phyloP scores from a whole-genome alignment of 2,797 vertebrate genomes.

The Sebastolobus altivelis region DNA sequence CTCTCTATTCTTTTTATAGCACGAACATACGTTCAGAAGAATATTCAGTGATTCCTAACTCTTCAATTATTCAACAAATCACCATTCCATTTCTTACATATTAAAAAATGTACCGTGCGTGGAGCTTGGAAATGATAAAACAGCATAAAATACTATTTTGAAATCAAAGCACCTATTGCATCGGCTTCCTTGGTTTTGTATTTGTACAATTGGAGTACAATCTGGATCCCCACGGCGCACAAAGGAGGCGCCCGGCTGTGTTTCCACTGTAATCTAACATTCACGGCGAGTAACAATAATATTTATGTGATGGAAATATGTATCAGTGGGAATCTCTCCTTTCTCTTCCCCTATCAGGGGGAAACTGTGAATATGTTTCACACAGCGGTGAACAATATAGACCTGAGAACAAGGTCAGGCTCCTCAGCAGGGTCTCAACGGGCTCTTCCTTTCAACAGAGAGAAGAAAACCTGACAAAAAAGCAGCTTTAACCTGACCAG shows the following conservation, averaged over 20 bases:
- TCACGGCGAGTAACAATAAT: constrained; percentile 66
- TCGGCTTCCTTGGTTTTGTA: constrained; percentile 78
- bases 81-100: constrained; percentile 82
- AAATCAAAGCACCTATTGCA: constrained; percentile 86
- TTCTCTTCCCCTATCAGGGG: constrained; percentile 44
- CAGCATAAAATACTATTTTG: constrained; percentile 84
- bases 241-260: constrained; percentile 57
- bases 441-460: constrained; percentile 48
- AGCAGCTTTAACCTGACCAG: constrained; percentile 33
- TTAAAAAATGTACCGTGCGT: constrained; percentile 79
- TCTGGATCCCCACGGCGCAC: constrained; percentile 66
- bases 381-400: constrained; percentile 68
- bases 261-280: constrained; percentile 63
- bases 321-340: constrained; percentile 65
- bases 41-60: constrained; percentile 81
- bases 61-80: constrained; percentile 84
- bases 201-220: constrained; percentile 79
- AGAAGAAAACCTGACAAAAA: constrained; percentile 16
- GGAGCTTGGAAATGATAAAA: constrained; percentile 85
- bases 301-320: constrained; percentile 74
- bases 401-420: constrained; percentile 63
- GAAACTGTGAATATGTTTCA: constrained; percentile 61
- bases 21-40: constrained; percentile 72
- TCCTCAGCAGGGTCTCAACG: constrained; percentile 50
- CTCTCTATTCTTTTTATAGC: constrained; percentile 80